Conservation (phyloP, 2,113 vertebrate species). For the Aegotheles bennettii region DNA sequence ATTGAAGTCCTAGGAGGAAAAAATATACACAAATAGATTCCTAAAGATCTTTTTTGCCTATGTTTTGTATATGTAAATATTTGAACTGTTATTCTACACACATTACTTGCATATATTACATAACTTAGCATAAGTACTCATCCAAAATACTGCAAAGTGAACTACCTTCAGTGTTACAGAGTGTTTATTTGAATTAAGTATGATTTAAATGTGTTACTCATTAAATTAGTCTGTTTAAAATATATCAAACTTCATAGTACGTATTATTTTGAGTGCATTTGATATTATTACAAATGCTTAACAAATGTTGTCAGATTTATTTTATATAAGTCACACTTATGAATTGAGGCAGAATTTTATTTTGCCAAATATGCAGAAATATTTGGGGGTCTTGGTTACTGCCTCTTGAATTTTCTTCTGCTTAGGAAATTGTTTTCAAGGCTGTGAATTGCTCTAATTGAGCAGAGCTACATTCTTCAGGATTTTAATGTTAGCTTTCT, state of each 20-base stretch:
- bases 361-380: constrained; percentile 7
- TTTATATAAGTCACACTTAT: neutral
- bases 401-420: neutral
- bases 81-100: constrained; percentile 47
- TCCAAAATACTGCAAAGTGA: constrained; percentile 18
- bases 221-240: constrained; percentile 5
- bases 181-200: neutral
- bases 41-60: constrained; percentile 20
- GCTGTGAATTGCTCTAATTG: constrained; percentile 65
- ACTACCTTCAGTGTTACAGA: neutral
- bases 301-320: neutral
- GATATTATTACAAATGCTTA: constrained; percentile 7
- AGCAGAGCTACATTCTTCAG: constrained; percentile 50
- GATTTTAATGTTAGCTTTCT: constrained; percentile 55
- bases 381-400: neutral
- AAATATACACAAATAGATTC: constrained; percentile 30
- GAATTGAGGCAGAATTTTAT: neutral
- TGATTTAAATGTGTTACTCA: neutral
- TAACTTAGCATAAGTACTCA: neutral
- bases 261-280: neutral
- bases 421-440: constrained; percentile 37
- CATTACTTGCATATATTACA: constrained; percentile 24
- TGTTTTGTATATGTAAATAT: constrained; percentile 55
- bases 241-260: neutral
- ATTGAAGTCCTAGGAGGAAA: neutral